Base-by-base conservation (phyloP, 2,888 invertebrate species). In the Tenthredo notha region DNA sequence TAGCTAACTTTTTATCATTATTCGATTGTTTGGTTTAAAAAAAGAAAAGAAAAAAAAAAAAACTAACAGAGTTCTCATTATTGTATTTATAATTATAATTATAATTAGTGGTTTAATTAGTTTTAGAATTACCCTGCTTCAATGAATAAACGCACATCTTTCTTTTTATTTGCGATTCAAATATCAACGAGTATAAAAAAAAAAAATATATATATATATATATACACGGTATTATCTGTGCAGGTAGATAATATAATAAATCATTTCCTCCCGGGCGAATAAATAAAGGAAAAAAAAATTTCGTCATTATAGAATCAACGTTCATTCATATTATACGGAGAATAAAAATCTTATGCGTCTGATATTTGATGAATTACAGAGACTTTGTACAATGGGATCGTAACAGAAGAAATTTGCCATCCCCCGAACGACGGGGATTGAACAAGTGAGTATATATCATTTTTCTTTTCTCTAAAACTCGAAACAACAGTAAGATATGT, bases 381-480 rank as follows among this genome's bases (percentile, higher is more conserved):
- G 83, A 83, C 47, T 83, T 83, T n/a, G 83, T 67, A 7, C 83
- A 83, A 47, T 83, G 83, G 83, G 83, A 83, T 43, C 83, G 83
- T 43, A 67, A n/a, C 43, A 43, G 83, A 40, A 43, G 83, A 21
- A 83, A 67, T 67, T 67, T 83, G 21, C 12, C 83, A 18, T 67
- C 83, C 54, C 83, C 83, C 61, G 67, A 83, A 25, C 67, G 67
- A 43, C 67, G 83, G 9, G 70, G 67, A 29, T 18, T 83, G 0
- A 83, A 70, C 67, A 83, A 83, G 83, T 83, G 43, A 67, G 83
- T 83, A 83, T 25, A 43, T 43, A 0, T 9, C 4, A 33, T 33
- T 33, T 33, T 33, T n/a, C 43, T 43, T 74, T 12, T 74, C 4
- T n/a, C 6, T 7, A n/a, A n/a, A 54, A 6, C 7, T 33, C 3